Evolutionary conservation across 1,140 invertebrate genomes (phyloP).

Genomic region (Diabrotica virgifera): DNA sequence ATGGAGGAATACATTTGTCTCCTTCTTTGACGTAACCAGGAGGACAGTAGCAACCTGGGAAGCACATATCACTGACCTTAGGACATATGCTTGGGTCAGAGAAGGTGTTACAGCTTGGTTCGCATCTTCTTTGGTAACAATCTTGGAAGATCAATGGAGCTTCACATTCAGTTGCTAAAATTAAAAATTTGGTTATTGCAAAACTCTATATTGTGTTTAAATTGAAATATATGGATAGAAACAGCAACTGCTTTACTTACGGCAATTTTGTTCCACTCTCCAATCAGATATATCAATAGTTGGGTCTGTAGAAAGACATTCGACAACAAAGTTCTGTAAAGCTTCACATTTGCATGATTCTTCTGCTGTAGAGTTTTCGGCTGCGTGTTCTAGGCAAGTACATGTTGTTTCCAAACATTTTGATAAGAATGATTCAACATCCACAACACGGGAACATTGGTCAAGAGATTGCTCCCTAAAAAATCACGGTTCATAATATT

Average conservation of each 20-base stretch:
- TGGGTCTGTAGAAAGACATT: slow-evolving; percentile 64
- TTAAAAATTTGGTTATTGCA: slow-evolving; percentile 11
- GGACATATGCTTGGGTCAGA: slow-evolving; percentile 59
- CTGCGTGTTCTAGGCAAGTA: slow-evolving; percentile 57
- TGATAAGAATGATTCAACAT: slow-evolving; percentile 64
- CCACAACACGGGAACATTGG: slow-evolving; percentile 58
- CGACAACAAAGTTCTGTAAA: slow-evolving; percentile 65
- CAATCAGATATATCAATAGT: slow-evolving; percentile 64
- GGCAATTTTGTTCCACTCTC: slow-evolving; percentile 67
- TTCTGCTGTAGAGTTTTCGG: slow-evolving; percentile 45
- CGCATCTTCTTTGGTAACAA: slow-evolving; percentile 71
- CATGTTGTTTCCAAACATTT: slow-evolving; percentile 73
- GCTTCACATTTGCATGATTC: slow-evolving; percentile 66
- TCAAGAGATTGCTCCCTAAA: slow-evolving; percentile 52
- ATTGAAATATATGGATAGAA: neutral
- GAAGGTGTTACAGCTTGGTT: slow-evolving; percentile 66
- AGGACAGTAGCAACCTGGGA: slow-evolving; percentile 81
- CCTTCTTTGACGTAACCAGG: slow-evolving; percentile 66
- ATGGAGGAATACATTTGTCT: slow-evolving; percentile 65
- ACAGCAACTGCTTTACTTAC: slow-evolving; percentile 51
- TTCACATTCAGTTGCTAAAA: slow-evolving; percentile 63
- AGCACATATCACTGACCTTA: slow-evolving; percentile 61
- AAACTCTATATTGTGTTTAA: neutral
- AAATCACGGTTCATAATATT: no score
- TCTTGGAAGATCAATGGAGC: slow-evolving; percentile 73